Evolutionary conservation across 1,140 invertebrate species (phyloP).

Genomic region (Ruditapes philippinarum): DNA sequence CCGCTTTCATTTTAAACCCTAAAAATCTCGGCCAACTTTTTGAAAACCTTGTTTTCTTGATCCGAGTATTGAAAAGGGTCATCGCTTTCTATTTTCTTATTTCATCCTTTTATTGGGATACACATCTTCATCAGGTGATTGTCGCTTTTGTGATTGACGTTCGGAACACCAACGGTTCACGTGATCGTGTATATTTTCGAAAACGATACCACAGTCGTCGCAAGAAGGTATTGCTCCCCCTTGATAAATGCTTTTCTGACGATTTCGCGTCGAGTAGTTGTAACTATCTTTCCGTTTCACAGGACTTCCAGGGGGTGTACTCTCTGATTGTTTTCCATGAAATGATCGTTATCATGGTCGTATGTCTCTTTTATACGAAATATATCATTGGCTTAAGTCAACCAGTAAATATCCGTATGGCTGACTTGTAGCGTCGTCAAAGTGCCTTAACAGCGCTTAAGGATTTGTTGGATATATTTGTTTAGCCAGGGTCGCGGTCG

Average conservation of each 20-base stretch:
- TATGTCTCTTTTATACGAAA: too few relatives aligned
- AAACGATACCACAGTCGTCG: background rate
- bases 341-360: too few relatives aligned
- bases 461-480: background rate
- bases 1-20: background rate
- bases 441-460: background rate
- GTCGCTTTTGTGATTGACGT: background rate
- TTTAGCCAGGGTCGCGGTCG: background rate
- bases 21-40: background rate
- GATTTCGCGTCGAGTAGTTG: too few relatives aligned
- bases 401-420: slow-evolving; percentile 11
- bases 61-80: background rate
- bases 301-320: too few relatives aligned
- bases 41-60: background rate
- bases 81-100: background rate
- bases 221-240: background rate
- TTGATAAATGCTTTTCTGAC: background rate
- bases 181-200: background rate
- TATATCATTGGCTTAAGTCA: background rate
- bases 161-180: slow-evolving; percentile 6
- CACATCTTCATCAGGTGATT: background rate
- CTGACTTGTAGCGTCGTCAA: background rate
- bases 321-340: too few relatives aligned
- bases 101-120: background rate
- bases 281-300: too few relatives aligned